Evolutionary conservation across 1,140 invertebrate species (phyloP), one percentile per base, ranked within the genome.

Genomic region (Drosophila navojoa): DNA sequence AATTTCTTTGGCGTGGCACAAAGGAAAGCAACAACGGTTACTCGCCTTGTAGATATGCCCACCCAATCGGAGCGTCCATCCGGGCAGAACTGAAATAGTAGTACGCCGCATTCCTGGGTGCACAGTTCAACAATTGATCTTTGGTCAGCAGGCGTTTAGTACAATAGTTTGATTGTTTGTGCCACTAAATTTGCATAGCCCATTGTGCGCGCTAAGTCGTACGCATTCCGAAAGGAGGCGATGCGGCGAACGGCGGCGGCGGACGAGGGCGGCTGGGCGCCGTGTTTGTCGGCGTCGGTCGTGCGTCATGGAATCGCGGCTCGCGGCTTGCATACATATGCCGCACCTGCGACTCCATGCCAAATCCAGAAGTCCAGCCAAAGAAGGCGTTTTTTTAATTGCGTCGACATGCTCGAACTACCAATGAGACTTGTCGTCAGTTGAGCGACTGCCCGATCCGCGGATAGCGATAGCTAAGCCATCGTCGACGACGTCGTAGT

Each of bases 371-470:
- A 74, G 77, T 77, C 77, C 63, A 13, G 50, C 81, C 81, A 60
- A 86, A 85, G 81, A 85, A 85, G 81, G 81, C 81, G 81, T 86
- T 86, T 85, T 73, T 85, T 85, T 85, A 85, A 85, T 85, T 85
- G 81, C 81, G 81, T 45, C 81, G 81, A 86, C 81, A 85, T 85
- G 81, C 62, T 42, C 71, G 59, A 58, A 84, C 81, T 85, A 69
- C 81, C 81, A 85, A 85, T 85, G 73, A 79, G 74, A 69, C 35
- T 66, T 71, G 78, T 76, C 68, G 73, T 80, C 67, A 79, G 71
- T 75, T 84, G 76, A 79, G 76, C 67, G 63, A 72, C 64, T 59
- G 79, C 52, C 60, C 71, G 77, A 70, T 79, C 76, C 44, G 59
- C 62, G 61, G 79, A 74, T 74, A 77, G 60, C 71, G 79, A 79